Conservation (phyloP, 1,140 invertebrate genomes). For the Musca domestica region DNA sequence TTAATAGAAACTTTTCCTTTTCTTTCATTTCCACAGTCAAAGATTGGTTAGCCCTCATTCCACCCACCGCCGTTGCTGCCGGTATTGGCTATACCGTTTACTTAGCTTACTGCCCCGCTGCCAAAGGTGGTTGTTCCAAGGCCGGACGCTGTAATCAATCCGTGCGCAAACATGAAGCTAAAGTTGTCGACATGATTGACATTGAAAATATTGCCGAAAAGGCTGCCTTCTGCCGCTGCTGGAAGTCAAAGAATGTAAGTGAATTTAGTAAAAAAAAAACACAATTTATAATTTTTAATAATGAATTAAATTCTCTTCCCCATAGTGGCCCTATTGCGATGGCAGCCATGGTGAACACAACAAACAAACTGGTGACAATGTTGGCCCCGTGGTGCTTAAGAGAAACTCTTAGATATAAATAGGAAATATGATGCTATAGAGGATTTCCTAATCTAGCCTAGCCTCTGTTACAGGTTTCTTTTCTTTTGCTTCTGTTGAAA, state of each 20-base stretch:
- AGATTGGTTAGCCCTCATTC: constrained; percentile 75
- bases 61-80: constrained; percentile 71
- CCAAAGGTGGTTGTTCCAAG: constrained; percentile 46
- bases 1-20: no score
- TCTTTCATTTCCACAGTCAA: constrained; percentile 61
- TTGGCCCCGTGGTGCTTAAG: constrained; percentile 78
- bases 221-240: constrained; percentile 87
- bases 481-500: not conserved
- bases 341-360: constrained; percentile 88
- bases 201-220: constrained; percentile 93
- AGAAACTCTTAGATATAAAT: constrained; percentile 28
- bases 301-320: constrained; percentile 32
- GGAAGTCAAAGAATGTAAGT: constrained; percentile 88
- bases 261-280: no score
- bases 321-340: constrained; percentile 95
- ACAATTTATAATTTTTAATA: no score
- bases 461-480: not conserved
- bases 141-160: constrained; percentile 60
- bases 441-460: no score
- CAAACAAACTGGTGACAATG: constrained; percentile 82
- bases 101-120: constrained; percentile 69
- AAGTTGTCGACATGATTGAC: constrained; percentile 89
- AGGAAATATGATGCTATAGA: no score
- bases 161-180: constrained; percentile 68
- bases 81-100: constrained; percentile 74